A percentile compares a stretch with the other conserved stretches of the same genome.
phyloP scores from a whole-genome alignment of 2,797 vertebrate species.

The Sciaenops ocellatus region DNA sequence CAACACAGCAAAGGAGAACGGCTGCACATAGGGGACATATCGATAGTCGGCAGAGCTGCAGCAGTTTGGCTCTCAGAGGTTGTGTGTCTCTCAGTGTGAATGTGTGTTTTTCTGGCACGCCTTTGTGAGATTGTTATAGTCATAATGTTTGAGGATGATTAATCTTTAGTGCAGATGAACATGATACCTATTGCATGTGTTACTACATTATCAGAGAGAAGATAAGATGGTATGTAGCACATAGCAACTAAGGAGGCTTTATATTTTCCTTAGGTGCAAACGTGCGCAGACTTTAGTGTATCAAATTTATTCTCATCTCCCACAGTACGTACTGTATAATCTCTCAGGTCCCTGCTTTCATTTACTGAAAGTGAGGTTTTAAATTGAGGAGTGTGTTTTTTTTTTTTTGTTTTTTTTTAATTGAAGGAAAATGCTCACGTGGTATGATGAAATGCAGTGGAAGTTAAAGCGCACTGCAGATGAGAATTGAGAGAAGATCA shows the following conservation, averaged over 20 bases:
- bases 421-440: conserved; percentile 37
- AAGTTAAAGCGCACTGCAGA: conserved; percentile 80
- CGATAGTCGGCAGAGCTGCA: conserved; percentile 18
- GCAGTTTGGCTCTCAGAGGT: neutral
- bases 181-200: neutral
- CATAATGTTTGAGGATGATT: conserved; percentile 13
- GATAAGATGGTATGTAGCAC: neutral
- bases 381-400: neutral
- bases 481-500: conserved; percentile 72
- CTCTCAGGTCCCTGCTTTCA: neutral
- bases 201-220: conserved; percentile 13
- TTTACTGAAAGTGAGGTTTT: conserved; percentile 12
- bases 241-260: neutral
- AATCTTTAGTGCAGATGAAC: conserved; percentile 36
- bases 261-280: neutral
- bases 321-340: neutral
- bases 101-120: neutral
- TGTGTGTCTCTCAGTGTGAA: neutral
- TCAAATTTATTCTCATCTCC: conserved; percentile 28
- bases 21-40: conserved; percentile 15
- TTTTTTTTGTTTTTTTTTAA: conserved; percentile 3
- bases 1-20: conserved; percentile 12
- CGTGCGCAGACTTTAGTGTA: neutral
- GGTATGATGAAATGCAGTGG: conserved; percentile 53
- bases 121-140: neutral